Evolutionary conservation across 1,140 invertebrate species (phyloP), one percentile per base, ranked within the genome.

Genomic region (Aphelinus certus): DNA sequence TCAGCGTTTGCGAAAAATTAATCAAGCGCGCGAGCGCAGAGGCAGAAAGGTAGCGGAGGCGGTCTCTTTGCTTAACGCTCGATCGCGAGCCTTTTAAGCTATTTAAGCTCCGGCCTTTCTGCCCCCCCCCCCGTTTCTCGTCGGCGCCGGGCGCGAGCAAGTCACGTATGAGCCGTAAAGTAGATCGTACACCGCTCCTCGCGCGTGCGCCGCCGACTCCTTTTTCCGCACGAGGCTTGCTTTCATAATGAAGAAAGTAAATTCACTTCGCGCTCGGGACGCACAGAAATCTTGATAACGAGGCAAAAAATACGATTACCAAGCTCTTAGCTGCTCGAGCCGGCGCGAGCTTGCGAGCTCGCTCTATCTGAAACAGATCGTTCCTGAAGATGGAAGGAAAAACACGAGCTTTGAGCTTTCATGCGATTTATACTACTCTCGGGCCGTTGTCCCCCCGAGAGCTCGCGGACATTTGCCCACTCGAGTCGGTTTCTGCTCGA

Each of bases 191-290:
- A 79, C 81, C 78, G 7, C 55, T 51, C 60, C 4, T 6, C 42
- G 60, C 57, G 51, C 56, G 64, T 63, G 64, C 58, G 72, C 62
- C 67, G 45, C 45, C 2, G 49, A 48, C 56, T 61, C 46, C 55
- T 73, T 63, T 73, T 60, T 73, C 56, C 56, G 56, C 63, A 56
- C 63, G 56, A 66, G 56, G 71, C 56, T 75, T 78, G 81, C 78
- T 83, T 83, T 83, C 81, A 81, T 84, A 83, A 84, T 84, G 82
- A 84, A 82, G 82, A 80, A 80, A 83, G 82, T 83, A 84, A 84
- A 84, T 84, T 84, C 81, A 83, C 79, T 82, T 82, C 78, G 76
- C 67, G 26, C 26, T 26, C 26, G 71, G 80, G 76, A 73, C 75
- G 80, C 75, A 81, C 77, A 79, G 73, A 82, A 82, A 82, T 82